A percentile compares a stretch with the other conserved stretches of the same genome.
Conservation (phyloP, 2,113 vertebrate genomes). For the Odontophorus gujanensis region DNA sequence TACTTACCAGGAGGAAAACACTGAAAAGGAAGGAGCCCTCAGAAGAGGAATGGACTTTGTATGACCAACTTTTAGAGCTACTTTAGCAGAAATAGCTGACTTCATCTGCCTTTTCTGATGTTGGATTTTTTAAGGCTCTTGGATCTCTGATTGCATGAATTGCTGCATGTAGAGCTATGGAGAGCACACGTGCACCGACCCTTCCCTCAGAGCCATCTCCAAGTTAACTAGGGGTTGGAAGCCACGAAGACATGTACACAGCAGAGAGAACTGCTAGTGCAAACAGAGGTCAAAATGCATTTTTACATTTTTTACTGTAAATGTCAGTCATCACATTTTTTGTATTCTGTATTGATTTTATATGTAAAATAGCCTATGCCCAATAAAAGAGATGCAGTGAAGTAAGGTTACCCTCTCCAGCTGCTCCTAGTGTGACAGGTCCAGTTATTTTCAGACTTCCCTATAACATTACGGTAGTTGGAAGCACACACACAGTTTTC, state of each 20-base stretch:
- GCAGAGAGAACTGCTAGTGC: neutral
- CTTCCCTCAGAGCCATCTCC: constrained; percentile 24
- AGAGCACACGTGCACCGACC: neutral
- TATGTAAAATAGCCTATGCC: constrained; percentile 69
- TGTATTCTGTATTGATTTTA: constrained; percentile 73
- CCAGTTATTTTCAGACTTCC: neutral
- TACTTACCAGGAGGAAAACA: neutral
- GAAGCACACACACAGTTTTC: neutral
- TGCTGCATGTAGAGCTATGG: constrained; percentile 4
- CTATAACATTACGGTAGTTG: neutral
- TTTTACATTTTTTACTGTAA: constrained; percentile 70
- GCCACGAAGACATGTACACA: neutral
- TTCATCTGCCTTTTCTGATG: constrained; percentile 37
- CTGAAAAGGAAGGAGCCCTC: constrained; percentile 5
- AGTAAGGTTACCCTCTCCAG: constrained; percentile 42
- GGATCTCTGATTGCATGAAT: constrained; percentile 7
- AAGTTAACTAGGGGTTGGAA: neutral
- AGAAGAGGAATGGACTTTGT: neutral
- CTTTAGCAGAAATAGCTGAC: constrained; percentile 21
- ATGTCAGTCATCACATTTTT: constrained; percentile 69
- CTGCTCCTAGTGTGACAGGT: neutral
- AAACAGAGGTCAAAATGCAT: constrained; percentile 35
- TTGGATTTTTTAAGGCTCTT: constrained; percentile 41
- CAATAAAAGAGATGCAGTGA: constrained; percentile 67
- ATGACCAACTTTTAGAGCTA: constrained; percentile 17